These are phyloP conservation scores for Oryzaephilus surinamensis DNA, from an alignment of 1,140 invertebrate genomes.

Conservation along the genomic window DNA sequence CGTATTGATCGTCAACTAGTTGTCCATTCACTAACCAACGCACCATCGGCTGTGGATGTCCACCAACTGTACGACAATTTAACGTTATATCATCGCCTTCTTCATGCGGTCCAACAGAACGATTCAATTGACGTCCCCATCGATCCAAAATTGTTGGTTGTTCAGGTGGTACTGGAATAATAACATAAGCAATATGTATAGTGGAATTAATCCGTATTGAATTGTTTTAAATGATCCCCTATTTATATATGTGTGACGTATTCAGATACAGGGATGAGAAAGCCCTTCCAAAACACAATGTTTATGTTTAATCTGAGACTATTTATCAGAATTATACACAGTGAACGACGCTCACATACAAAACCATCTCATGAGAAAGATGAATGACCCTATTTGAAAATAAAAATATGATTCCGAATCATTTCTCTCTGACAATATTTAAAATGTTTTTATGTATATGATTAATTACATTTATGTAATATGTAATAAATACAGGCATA, in stretches of 20 bases:
- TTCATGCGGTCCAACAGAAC: conserved; percentile 65
- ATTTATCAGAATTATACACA: conserved; percentile 22
- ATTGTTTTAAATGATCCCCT: conserved; percentile 6
- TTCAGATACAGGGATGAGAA: conserved; percentile 10
- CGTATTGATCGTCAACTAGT: conserved; percentile 66
- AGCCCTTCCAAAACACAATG: conserved; percentile 9
- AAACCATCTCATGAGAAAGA: conserved; percentile 14
- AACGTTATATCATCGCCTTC: conserved; percentile 57
- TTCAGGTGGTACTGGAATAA: conserved; percentile 67
- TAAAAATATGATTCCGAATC: conserved; percentile 24
- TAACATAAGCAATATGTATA: neutral
- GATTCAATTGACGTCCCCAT: conserved; percentile 59
- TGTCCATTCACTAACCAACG: conserved; percentile 65
- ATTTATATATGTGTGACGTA: conserved; percentile 10
- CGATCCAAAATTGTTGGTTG: conserved; percentile 72
- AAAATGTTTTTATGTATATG: conserved; percentile 12
- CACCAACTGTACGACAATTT: conserved; percentile 53
- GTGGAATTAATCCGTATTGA: conserved; percentile 10
- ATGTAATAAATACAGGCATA: conserved; percentile 16
- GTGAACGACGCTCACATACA: conserved; percentile 6
- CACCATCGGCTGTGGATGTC: conserved; percentile 53
- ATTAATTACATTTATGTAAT: conserved; percentile 20
- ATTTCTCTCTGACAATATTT: conserved; percentile 22
- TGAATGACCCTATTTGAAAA: conserved; percentile 19
- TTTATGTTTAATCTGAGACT: conserved; percentile 18